Evolutionary conservation across 1,140 invertebrate genomes (phyloP), one percentile per base, ranked within the genome.

Genomic region (Papilio polyxenes): DNA sequence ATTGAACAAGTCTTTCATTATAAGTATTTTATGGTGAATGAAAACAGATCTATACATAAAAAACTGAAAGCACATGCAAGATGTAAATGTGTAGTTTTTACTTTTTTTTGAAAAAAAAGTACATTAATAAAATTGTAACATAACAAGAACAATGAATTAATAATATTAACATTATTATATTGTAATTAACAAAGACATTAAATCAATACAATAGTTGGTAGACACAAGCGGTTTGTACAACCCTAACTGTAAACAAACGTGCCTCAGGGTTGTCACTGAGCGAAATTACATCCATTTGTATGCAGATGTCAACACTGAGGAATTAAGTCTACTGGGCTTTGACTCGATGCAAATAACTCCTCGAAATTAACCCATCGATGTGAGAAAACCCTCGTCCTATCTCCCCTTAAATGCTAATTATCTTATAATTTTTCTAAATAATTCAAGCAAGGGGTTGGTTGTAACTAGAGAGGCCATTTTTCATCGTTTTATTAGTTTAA

Each of bases 221-320:
- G 48, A 53, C 20, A 53, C 48, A 23, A 37, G 23, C 75, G 20
- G 49, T 53, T 49, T 82, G 51, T 82, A 75, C 84, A 88, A 79
- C 84, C 84, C 85, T 86, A 86, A 75, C 83, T 51, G 79, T 81
- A 88, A 89, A 91, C 89, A 92, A 91, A 84, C 86, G 86, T 85
- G 87, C 90, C 88, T 87, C 85, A 88, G 86, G 89, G 87, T 84
- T 91, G 91, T 91, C 90, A 89, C 89, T 87, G 82, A 84, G 88
- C 88, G 85, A 90, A 91, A 93, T 93, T 92, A 93, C 90, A 88
- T 86, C 88, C 89, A 92, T 93, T 92, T 92, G 88, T 91, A 92
- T 91, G 87, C 90, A 91, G 89, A 91, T 91, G 91, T 89, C 89
- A 85, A 84, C 83, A 84, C 75, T 72, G 85, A 85, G 75, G 85